Conservation (phyloP, 2,113 vertebrate genomes). For the Phocoena sinus region DNA sequence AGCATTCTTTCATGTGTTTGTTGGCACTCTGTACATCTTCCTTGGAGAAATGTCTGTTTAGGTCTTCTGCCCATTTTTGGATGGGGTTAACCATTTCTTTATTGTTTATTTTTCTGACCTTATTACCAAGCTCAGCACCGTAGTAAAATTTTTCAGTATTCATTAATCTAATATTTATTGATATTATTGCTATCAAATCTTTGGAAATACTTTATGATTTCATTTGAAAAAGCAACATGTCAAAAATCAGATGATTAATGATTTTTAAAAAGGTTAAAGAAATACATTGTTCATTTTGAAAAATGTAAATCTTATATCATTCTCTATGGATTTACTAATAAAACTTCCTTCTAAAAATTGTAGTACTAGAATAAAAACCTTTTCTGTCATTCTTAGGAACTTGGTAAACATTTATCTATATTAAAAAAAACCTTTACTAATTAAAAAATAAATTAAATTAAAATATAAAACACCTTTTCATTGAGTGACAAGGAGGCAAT, state of each 20-base stretch:
- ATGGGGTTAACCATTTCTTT: background rate
- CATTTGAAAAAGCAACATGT: constrained; percentile 55
- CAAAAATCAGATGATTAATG: constrained; percentile 47
- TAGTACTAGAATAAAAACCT: background rate
- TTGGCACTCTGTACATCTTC: too few species aligned
- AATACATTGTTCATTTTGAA: constrained; percentile 64
- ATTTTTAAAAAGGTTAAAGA: constrained; percentile 67
- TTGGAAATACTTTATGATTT: constrained; percentile 49
- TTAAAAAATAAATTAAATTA: background rate
- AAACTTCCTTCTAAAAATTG: constrained; percentile 13
- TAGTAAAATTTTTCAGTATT: constrained; percentile 28
- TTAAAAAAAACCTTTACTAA: background rate
- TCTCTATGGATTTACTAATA: constrained; percentile 56
- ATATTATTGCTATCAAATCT: constrained; percentile 50
- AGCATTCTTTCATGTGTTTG: too few species aligned
- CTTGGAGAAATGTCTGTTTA: too few species aligned
- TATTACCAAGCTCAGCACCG: background rate
- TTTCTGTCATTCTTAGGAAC: background rate
- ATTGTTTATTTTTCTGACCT: constrained; percentile 28
- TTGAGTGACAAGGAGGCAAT: background rate
- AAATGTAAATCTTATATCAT: constrained; percentile 51
- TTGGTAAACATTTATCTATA: background rate
- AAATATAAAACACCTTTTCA: background rate
- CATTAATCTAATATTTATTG: constrained; percentile 55
- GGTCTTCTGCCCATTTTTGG: too few species aligned